phyloP scores from a whole-genome alignment of 23 tunicate species.

The Phallusia fumigata region DNA sequence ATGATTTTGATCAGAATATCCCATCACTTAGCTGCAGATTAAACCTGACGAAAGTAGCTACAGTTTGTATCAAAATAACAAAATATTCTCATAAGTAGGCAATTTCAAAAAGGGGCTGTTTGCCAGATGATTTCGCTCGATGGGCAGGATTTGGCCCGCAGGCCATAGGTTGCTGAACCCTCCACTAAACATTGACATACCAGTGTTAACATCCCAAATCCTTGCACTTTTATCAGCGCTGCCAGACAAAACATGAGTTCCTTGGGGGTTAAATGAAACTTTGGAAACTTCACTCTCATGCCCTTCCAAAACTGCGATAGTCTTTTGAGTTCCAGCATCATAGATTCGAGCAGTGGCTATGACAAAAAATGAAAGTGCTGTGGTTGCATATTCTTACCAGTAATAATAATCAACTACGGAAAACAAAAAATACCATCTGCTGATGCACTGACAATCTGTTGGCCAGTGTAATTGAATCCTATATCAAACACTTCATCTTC shows the following conservation, averaged over 20 bases:
- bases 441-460: slow-evolving; percentile 73
- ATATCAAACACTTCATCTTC: slow-evolving; percentile 97
- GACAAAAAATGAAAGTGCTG: neutral
- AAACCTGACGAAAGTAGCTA: too few species aligned
- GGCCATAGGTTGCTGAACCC: too few species aligned
- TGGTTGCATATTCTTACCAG: too few species aligned
- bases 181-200: slow-evolving; percentile 11
- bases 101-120: too few species aligned
- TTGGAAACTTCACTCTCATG: slow-evolving; percentile 98
- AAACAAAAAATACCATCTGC: slow-evolving; percentile 74
- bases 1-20: too few species aligned
- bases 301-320: slow-evolving; percentile 76
- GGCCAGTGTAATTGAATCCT: slow-evolving; percentile 85
- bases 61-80: too few species aligned
- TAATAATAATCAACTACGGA: neutral
- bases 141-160: too few species aligned
- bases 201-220: slow-evolving; percentile 65
- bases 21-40: too few species aligned
- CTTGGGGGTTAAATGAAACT: slow-evolving; percentile 90
- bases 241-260: slow-evolving; percentile 75
- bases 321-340: slow-evolving; percentile 73
- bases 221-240: slow-evolving; percentile 90
- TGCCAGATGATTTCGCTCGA: too few species aligned
- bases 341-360: slow-evolving; percentile 74
- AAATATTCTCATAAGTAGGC: too few species aligned